Percentiles rank a stretch among this genome's conserved stretches.
These are phyloP conservation scores for Lophius piscatorius DNA, from an alignment of 2,113 vertebrate species.

Conservation along the genomic window DNA sequence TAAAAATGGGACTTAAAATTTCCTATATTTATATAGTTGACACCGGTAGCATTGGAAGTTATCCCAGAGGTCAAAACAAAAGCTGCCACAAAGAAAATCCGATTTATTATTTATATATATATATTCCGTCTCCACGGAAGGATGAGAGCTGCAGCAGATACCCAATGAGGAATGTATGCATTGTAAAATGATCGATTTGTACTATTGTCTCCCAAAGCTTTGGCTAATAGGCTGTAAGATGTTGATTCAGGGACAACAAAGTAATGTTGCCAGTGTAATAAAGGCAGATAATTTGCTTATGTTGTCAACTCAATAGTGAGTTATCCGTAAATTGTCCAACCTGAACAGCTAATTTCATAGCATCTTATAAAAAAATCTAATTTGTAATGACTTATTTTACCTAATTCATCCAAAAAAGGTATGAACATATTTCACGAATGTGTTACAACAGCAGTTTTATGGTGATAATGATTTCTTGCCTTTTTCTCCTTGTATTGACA, in stretches of 20 bases:
- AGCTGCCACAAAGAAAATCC: constrained; percentile 29
- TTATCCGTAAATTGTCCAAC: no score
- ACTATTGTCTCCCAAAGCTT: constrained; percentile 64
- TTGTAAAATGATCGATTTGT: constrained; percentile 39
- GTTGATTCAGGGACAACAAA: constrained; percentile 68
- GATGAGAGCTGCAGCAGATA: not conserved
- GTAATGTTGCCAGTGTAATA: constrained; percentile 56
- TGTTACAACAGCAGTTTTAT: constrained; percentile 21
- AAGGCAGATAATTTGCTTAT: constrained; percentile 58
- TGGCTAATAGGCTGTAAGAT: constrained; percentile 70
- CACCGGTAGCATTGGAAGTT: no score
- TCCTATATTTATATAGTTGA: no score
- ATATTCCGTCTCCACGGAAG: not conserved
- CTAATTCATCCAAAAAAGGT: no score
- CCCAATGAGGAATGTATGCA: constrained; percentile 28
- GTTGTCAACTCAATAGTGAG: no score
- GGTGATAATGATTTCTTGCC: constrained; percentile 41
- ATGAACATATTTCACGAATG: not conserved
- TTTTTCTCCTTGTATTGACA: constrained; percentile 58
- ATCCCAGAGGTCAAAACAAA: constrained; percentile 34
- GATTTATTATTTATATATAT: constrained; percentile 24
- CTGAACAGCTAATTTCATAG: no score
- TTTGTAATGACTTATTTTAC: no score
- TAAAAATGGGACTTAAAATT: no score
- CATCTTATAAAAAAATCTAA: no score